These are phyloP conservation scores for Drosophila silvestris DNA, from an alignment of 2,888 invertebrate genomes.

Conservation along the genomic window DNA sequence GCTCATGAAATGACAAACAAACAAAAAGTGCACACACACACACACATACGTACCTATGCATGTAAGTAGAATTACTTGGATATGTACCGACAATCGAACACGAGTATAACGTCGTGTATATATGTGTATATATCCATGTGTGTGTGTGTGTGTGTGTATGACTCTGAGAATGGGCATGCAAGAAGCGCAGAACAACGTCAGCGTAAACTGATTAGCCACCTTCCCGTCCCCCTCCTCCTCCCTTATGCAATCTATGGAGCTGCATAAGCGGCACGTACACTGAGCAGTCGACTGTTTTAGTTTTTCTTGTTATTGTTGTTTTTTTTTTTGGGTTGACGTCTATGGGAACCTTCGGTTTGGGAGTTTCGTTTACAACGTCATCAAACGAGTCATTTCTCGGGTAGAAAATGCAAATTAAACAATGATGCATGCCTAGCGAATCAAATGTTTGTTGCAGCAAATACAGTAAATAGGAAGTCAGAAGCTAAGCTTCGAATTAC, in stretches of 20 bases:
- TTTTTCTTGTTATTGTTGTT: slow-evolving; percentile 6
- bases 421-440: slow-evolving; percentile 31
- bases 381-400: slow-evolving; percentile 38
- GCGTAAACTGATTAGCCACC: slow-evolving; percentile 78
- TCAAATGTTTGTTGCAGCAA: slow-evolving; percentile 5
- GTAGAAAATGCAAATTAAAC: slow-evolving; percentile 36
- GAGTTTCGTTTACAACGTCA: slow-evolving; percentile 63
- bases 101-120: slow-evolving; percentile 38
- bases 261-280: slow-evolving; percentile 65
- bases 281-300: slow-evolving; percentile 35
- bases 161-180: slow-evolving; percentile 60
- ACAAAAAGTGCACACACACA: slow-evolving; percentile 28
- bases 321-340: slow-evolving; percentile 10
- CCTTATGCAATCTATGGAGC: slow-evolving; percentile 47
- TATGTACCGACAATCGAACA: slow-evolving; percentile 71
- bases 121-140: slow-evolving; percentile 4
- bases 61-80: slow-evolving; percentile 59
- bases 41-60: slow-evolving; percentile 13
- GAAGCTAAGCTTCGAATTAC: slow-evolving; percentile 55
- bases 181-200: slow-evolving; percentile 69
- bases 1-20: slow-evolving; percentile 64
- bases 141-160: slow-evolving; percentile 31
- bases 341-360: slow-evolving; percentile 71
- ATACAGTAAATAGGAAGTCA: slow-evolving; percentile 62
- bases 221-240: not conserved